Base-by-base conservation (phyloP, 2,888 invertebrate genomes). In the Catocala fraxini region DNA sequence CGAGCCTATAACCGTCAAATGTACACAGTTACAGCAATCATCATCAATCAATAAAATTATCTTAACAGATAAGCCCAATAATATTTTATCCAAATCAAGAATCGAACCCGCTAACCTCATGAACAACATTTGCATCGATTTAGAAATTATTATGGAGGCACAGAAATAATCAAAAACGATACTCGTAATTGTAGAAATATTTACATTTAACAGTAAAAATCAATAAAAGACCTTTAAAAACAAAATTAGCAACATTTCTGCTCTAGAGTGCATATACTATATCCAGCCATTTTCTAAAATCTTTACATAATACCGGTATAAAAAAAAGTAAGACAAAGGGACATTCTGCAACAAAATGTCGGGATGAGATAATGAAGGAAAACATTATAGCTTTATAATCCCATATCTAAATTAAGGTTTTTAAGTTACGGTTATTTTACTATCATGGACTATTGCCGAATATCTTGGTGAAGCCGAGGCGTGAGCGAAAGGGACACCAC, bases 391-490 rank as follows among this genome's bases (percentile, higher is more conserved):
- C 53, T 58, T 60, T 62, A 69, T 74, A 73, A 73, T 70, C 69
- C 65, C 52, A 59, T 59, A 71, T 67, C 74, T 77, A 78, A 81
- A 80, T 80, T 69, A 79, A 72, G 69, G 69, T 59, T 65, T 79
- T 72, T 56, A 67, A 73, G 63, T 75, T 65, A 81, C 71, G 76
- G 68, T 72, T 74, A 70, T 78, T 81, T 77, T 79, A 76, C 65
- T 72, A 71, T 71, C 63, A 70, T 62, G 66, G 71, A 71, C 68
- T 74, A 71, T 64, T 66, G 52, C 54, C 9, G 51, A 75, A 71
- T 60, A 64, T 69, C 60, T 70, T 68, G 63, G 68, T 60, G 66
- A 69, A 67, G 35, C 15, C 33, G 33, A 51, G 35, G 6, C 11
- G 49, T 15, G 52, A 62, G 15, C 9, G 45, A 75, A 51, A 53